Evolutionary conservation across 2,113 vertebrate genomes (phyloP), one percentile per base, ranked within the genome.

Genomic region (Haliaeetus leucogaster): DNA sequence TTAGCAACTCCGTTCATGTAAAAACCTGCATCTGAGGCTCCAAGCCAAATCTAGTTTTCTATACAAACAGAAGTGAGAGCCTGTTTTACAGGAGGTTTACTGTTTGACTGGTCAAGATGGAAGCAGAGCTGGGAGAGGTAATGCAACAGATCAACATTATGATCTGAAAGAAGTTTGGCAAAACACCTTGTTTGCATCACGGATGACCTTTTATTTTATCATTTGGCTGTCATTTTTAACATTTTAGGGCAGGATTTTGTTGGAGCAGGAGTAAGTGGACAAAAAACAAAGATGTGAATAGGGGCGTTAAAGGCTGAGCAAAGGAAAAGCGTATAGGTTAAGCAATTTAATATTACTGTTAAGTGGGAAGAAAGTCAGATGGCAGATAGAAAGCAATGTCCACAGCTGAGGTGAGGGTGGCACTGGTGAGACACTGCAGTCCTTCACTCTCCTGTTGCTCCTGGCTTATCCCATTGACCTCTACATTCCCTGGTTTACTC

Each of bases 201-300:
- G 45, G 20, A 27, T 62, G 79, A 96, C 82, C 82, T 96, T 95
- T 93, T 62, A 29, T 93, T 86, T 93, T 53, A 88, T 50, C n/a
- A 48, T 91, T 93, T 65, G 47, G 15, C 52, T 91, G 93, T 76
- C 55, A 71, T 50, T 92, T 95, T 72, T 61, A 94, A 87, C 43
- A 91, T 89, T 90, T 92, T 47, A 88, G 19, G 29, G 26, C 29
- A 87, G 62, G 45, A 11, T 84, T 91, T 72, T 83, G 4, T 72
- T 82, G 65, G 42, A 56, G n/a, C 34, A 26, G 36, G 25, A 86
- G 13, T 70, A 73, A 90, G 16, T 3, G 6, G 30, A 59, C 13
- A 62, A 42, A 74, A 85, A 12, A 22, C 15, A 29, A 85, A 93
- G 72, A 82, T 5, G 2, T 29, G 48, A 38, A 52, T 42, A 36